phyloP scores from a whole-genome alignment of 2,888 invertebrate species.

The Adela reaumurella region DNA sequence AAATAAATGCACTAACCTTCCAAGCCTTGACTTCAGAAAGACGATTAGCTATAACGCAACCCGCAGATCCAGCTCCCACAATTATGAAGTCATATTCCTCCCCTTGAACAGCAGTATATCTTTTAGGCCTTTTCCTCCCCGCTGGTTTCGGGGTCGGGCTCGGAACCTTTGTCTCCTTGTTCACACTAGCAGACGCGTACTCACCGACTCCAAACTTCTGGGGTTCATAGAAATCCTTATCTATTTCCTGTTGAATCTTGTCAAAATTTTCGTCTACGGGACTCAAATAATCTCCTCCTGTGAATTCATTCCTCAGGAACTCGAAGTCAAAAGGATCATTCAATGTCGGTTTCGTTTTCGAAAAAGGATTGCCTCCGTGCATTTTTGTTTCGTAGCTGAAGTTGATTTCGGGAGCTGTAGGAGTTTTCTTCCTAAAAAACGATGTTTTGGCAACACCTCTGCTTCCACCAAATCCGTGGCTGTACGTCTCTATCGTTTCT shows the following conservation, averaged over 20 bases:
- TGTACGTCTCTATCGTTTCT: slow-evolving; percentile 11
- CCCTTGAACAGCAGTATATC: slow-evolving; percentile 20
- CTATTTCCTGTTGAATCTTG: not conserved
- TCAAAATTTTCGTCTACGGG: not conserved
- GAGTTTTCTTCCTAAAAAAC: slow-evolving; percentile 19
- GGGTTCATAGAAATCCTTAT: slow-evolving; percentile 13
- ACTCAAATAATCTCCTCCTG: not conserved
- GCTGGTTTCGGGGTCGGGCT: slow-evolving; percentile 10
- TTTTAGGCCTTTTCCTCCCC: slow-evolving; percentile 18
- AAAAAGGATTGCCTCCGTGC: not conserved
- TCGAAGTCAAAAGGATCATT: not conserved
- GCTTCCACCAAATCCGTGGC: slow-evolving; percentile 21
- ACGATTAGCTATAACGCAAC: slow-evolving; percentile 64
- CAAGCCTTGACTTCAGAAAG: slow-evolving; percentile 59
- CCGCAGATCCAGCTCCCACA: slow-evolving; percentile 66
- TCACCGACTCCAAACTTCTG: slow-evolving; percentile 15
- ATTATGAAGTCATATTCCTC: slow-evolving; percentile 59
- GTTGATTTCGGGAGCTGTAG: slow-evolving; percentile 14
- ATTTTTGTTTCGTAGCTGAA: slow-evolving; percentile 15
- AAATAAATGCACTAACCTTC: slow-evolving; percentile 47
- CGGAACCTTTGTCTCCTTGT: slow-evolving; percentile 16
- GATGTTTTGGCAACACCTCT: slow-evolving; percentile 19
- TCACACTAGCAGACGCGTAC: slow-evolving; percentile 21
- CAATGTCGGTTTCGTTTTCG: not conserved
- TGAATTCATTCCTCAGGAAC: not conserved